Conservation (phyloP, 1,140 invertebrate species). For the Trichomalopsis sarcophagae region DNA sequence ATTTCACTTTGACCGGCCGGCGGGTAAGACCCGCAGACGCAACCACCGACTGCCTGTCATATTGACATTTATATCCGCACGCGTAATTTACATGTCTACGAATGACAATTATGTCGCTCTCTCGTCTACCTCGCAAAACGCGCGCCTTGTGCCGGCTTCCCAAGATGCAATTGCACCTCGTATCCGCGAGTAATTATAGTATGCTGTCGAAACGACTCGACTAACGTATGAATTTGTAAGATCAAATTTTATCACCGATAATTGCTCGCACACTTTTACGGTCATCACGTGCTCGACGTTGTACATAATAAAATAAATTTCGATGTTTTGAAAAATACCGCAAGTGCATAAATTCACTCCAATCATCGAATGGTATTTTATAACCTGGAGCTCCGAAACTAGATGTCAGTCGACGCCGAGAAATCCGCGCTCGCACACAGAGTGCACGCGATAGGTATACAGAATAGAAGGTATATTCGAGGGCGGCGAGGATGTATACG, state of each 20-base stretch:
- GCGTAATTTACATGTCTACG: conserved; percentile 74
- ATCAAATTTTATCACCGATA: conserved; percentile 33
- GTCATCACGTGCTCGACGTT: background rate
- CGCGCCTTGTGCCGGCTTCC: conserved; percentile 31
- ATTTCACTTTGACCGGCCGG: conserved; percentile 74
- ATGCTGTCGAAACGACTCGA: conserved; percentile 38
- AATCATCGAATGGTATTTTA: conserved; percentile 5
- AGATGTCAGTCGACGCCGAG: conserved; percentile 26
- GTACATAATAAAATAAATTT: background rate
- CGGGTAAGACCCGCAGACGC: conserved; percentile 62
- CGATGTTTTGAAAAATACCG: no score
- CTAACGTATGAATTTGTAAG: conserved; percentile 48
- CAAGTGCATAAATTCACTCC: background rate
- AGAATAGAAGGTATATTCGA: background rate
- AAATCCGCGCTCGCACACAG: conserved; percentile 8
- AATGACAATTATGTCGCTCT: conserved; percentile 68
- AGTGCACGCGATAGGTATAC: background rate
- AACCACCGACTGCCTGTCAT: conserved; percentile 68
- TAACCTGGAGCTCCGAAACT: background rate
- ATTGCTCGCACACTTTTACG: background rate
- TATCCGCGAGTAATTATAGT: conserved; percentile 49
- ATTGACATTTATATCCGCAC: conserved; percentile 73
- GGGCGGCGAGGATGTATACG: background rate
- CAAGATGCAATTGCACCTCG: conserved; percentile 47
- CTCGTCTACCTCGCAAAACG: conserved; percentile 39